These are phyloP conservation scores for Metridium senile DNA, from an alignment of 92 coral and sea anemone species.

Conservation along the genomic window DNA sequence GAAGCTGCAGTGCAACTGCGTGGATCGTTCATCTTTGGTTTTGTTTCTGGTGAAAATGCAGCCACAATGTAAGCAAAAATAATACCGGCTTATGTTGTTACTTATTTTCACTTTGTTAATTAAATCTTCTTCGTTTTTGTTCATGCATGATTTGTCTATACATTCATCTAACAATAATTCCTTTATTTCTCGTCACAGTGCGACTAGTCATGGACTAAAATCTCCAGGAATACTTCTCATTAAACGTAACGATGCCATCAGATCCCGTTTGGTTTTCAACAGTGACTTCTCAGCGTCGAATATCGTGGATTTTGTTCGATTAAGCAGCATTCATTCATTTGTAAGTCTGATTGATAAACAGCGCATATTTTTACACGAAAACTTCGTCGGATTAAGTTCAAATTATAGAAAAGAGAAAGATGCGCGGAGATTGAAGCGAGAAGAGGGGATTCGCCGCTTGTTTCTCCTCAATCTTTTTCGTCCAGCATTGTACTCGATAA, in stretches of 20 bases:
- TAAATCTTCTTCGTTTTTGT: too few relatives aligned
- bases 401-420: too few relatives aligned
- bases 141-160: too few relatives aligned
- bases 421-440: too few relatives aligned
- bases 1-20: constrained; percentile 62
- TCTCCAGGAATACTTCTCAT: constrained; percentile 73
- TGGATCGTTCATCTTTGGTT: constrained; percentile 76
- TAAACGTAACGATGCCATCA: constrained; percentile 76
- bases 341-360: constrained; percentile 59
- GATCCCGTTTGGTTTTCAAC: constrained; percentile 56
- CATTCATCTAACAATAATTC: not conserved
- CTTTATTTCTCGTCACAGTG: constrained; percentile 36
- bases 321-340: constrained; percentile 67
- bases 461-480: too few relatives aligned
- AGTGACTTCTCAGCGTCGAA: constrained; percentile 49
- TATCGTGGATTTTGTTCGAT: constrained; percentile 74
- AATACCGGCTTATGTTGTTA: not conserved
- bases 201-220: constrained; percentile 57
- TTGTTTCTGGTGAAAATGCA: constrained; percentile 76
- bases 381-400: too few relatives aligned
- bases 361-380: not conserved
- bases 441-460: too few relatives aligned
- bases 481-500: too few relatives aligned
- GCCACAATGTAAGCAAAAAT: constrained; percentile 42
- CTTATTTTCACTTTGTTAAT: too few relatives aligned